Evolutionary conservation across 2,888 invertebrate genomes (phyloP), one percentile per base, ranked within the genome.

Genomic region (Oconnorella tubifera): DNA sequence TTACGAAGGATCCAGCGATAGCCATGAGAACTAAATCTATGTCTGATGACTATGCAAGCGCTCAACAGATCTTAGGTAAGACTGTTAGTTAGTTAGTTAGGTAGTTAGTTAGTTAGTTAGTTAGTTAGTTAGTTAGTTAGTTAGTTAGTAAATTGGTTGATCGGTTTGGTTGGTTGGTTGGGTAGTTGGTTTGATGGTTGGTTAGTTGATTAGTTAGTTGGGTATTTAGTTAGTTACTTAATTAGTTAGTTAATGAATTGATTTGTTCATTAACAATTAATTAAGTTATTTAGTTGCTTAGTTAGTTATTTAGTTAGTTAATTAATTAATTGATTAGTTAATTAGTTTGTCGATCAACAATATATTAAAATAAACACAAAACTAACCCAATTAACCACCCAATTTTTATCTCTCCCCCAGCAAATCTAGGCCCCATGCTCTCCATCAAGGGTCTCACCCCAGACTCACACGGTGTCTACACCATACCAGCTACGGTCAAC

Each of bases 21-120:
- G 63, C 63, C 29, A 0, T 29, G 27, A 48, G 40, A 23, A 63
- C 63, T 1, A 63, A 57, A 51, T 28, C n/a, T 32, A 33, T 50
- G 31, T n/a, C 28, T 19, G 33, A 29, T 31, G 33, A 62, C 53
- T 62, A 32, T 28, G 28, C 25, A 14, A 33, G n/a, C n/a, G n/a
- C n/a, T 25, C 50, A 51, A 25, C 60, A 19, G 51, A 60, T 49
- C 29, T 14, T 49, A 6, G 31, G 50, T 60, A n/a, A n/a, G n/a
- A n/a, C n/a, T n/a, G n/a, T n/a, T n/a, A n/a, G n/a, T n/a, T n/a
- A n/a, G n/a, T n/a, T n/a, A n/a, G n/a, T n/a, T n/a, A n/a, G n/a
- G n/a, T n/a, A n/a, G n/a, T n/a, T n/a, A n/a, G n/a, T n/a, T n/a
- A n/a, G n/a, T n/a, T n/a, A n/a, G n/a, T n/a, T n/a, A n/a, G n/a